Evolutionary conservation across 1,140 invertebrate species (phyloP).

Genomic region (Cotesia typhae): DNA sequence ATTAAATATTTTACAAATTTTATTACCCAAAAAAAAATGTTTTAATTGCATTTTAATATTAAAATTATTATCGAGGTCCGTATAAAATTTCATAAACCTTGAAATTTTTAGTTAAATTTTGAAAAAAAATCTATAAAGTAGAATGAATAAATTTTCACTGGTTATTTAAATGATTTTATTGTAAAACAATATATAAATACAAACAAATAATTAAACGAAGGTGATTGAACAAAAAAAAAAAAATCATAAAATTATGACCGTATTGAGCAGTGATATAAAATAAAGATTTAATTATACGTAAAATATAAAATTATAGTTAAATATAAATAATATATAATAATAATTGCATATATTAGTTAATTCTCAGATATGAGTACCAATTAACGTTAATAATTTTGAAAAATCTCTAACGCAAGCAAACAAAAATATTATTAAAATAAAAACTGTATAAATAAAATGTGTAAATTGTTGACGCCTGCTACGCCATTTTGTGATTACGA

Average conservation of each 20-base stretch:
- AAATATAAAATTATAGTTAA: not conserved
- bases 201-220: not conserved
- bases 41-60: too few relatives aligned
- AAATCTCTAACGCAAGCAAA: constrained; percentile 1
- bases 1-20: too few relatives aligned
- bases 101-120: not conserved
- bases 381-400: not conserved
- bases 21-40: not conserved
- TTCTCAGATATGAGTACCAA: not conserved
- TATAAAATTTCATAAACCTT: too few relatives aligned
- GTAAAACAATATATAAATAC: not conserved
- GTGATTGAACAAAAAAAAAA: constrained; percentile 13
- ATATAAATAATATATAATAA: constrained; percentile 25
- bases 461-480: constrained; percentile 1
- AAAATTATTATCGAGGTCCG: too few relatives aligned
- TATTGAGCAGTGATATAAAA: constrained; percentile 28
- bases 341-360: not conserved
- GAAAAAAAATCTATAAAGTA: not conserved
- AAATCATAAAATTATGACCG: constrained; percentile 26
- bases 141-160: not conserved
- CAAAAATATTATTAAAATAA: not conserved
- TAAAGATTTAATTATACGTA: constrained; percentile 4
- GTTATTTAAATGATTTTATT: not conserved
- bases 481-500: not conserved
- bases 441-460: not conserved